phyloP scores from a whole-genome alignment of 2,797 vertebrate genomes.

The Chiroxiphia lanceolata region DNA sequence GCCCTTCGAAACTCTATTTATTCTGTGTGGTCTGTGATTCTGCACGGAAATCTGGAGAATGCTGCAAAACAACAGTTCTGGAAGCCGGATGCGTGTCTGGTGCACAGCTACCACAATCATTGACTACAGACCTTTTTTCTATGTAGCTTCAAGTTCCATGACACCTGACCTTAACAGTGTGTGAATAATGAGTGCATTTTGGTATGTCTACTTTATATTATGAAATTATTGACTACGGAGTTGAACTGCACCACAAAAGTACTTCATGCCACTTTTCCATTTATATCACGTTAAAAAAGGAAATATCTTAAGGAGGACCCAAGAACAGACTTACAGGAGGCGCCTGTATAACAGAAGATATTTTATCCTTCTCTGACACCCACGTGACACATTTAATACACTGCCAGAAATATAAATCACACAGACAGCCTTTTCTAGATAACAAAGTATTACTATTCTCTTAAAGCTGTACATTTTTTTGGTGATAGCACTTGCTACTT shows the following conservation, averaged over 20 bases:
- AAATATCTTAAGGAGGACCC: neutral
- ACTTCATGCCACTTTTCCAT: neutral
- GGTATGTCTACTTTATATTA: neutral
- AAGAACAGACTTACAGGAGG: neutral
- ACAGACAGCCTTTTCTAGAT: conserved; percentile 7
- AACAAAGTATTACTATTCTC: conserved; percentile 6
- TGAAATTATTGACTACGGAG: neutral
- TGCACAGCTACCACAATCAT: neutral
- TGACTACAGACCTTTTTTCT: neutral
- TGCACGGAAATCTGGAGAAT: neutral
- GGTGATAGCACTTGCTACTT: conserved; percentile 8
- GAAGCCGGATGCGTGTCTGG: neutral
- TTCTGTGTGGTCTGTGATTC: neutral
- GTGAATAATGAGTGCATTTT: neutral
- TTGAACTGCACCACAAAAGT: neutral
- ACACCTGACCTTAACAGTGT: neutral
- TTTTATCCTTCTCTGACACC: conserved; percentile 6
- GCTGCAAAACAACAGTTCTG: neutral
- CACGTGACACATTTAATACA: neutral
- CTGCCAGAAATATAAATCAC: conserved; percentile 15
- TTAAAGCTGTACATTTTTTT: neutral
- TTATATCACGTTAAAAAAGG: neutral
- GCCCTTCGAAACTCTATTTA: neutral
- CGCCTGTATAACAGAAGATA: neutral
- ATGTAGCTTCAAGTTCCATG: neutral